Conservation (phyloP, 2,888 invertebrate species). For the Amphipyra berbera region DNA sequence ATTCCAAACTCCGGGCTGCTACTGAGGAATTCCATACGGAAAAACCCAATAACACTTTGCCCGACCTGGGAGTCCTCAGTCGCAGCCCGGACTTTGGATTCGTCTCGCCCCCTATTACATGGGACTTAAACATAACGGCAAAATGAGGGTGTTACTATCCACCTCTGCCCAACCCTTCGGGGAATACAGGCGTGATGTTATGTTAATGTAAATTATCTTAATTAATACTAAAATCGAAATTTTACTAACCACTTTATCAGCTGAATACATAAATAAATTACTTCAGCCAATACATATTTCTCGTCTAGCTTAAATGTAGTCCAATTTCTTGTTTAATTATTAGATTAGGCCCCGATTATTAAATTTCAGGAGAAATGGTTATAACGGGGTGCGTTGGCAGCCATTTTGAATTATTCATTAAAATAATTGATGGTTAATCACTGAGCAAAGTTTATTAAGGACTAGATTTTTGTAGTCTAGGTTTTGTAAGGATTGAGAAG, state of each 20-base stretch:
- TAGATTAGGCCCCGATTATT: conserved; percentile 28
- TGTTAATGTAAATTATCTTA: background rate
- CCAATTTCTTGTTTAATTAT: conserved; percentile 41
- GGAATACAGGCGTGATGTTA: no score
- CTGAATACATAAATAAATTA: conserved; percentile 25
- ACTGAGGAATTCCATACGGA: no score
- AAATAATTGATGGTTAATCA: conserved; percentile 1
- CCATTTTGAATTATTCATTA: conserved; percentile 37
- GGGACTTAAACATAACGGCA: no score
- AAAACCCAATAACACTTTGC: no score
- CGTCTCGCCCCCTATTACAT: no score
- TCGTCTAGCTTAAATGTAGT: conserved; percentile 24
- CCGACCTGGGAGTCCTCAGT: no score
- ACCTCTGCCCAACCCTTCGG: no score
- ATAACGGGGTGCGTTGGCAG: conserved; percentile 2
- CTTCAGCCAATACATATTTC: conserved; percentile 21
- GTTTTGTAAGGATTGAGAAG: background rate
- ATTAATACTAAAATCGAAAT: conserved; percentile 3
- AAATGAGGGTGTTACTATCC: no score
- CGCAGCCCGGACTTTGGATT: no score
- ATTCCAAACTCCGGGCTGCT: no score
- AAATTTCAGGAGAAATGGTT: conserved; percentile 22
- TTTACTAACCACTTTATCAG: background rate
- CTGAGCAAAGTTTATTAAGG: background rate
- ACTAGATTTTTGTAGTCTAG: no score